Evolutionary conservation across 2,888 invertebrate genomes (phyloP), one percentile per base, ranked within the genome.

Genomic region (Dromius quadrimaculatus): DNA sequence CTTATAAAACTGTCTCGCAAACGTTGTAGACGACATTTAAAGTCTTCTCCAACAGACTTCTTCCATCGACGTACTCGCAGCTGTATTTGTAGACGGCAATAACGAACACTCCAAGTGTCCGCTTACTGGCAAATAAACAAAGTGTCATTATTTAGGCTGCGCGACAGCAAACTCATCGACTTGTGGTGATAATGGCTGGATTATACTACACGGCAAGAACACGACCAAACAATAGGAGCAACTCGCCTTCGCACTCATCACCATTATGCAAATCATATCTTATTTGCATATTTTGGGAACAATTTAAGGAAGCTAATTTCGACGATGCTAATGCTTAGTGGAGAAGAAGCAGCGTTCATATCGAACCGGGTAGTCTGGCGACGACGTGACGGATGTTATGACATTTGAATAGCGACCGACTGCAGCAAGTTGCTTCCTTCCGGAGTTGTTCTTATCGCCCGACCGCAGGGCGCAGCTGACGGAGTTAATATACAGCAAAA

Each of bases 251-350:
- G 80, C 79, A 80, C 54, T 73, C 77, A 78, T 79, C 77, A 78
- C 78, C 79, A 81, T 79, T 82, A 82, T 82, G 82, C 81, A 81
- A 81, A 82, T 82, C 74, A 76, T 71, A 74, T 69, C 72, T 72
- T 73, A 80, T 82, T 82, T 82, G 81, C 82, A 82, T 82, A 82
- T 80, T 32, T 81, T 79, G 78, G 78, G 79, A 80, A 78, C 80
- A 79, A 79, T 81, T 80, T 78, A 79, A 79, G 78, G 77, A 79
- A 79, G 76, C 77, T 79, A 77, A 78, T 79, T 78, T 77, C 75
- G 74, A 73, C 71, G 73, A 76, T 76, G 77, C 76, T 77, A 78
- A 79, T 76, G 75, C 74, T 72, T 54, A 65, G 72, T 74, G 73
- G 71, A 71, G 71, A 47, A 28, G 57, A n/a, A 47, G 50, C 19